Base-by-base conservation (phyloP, 2,888 invertebrate genomes). In the Autographa pulchrina region DNA sequence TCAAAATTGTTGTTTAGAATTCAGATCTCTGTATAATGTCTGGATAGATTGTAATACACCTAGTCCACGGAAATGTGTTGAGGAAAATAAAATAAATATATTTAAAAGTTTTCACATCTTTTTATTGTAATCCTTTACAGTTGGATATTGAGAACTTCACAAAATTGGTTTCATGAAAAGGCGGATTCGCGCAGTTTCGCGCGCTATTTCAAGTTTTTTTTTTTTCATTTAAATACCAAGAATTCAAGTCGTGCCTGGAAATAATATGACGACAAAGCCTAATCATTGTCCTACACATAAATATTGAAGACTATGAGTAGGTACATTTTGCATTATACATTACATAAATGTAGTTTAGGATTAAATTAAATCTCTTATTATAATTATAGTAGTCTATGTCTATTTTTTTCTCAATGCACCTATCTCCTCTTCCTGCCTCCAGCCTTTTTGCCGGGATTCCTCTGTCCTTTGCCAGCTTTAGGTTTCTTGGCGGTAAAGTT, bases 341-440 rank as follows among this genome's bases (percentile, higher is more conserved):
- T 13, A 14, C 16, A 16, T 43, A 48, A 48, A 41, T n/a, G 48
- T 48, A 48, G n/a, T n/a, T 16, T n/a, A 48, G 48, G n/a, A 48
- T 48, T n/a, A 48, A 48, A n/a, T 48, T 48, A 48, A 8, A 48
- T n/a, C 48, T 6, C 16, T n/a, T 48, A n/a, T 48, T 5, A 48
- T 48, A 48, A 25, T 25, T 25, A 25, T 25, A 25, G 25, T 48
- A 48, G 48, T 48, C 25, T 25, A 25, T 48, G 43, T n/a, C 43
- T 43, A 59, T 63, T 64, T 38, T 64, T n/a, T 63, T 60, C 32
- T 71, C 62, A 72, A 70, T 87, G 94, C 7, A 8, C 43, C 74
- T 91, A 97, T 94, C 98, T 96, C 89, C 98, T 96, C 89, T 98
- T 98, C 76, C 98, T 96, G 2, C 98, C 98, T n/a, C 96, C 96